These are phyloP conservation scores for Cephus pulcher DNA, from an alignment of 2,888 invertebrate species.

Conservation along the genomic window DNA sequence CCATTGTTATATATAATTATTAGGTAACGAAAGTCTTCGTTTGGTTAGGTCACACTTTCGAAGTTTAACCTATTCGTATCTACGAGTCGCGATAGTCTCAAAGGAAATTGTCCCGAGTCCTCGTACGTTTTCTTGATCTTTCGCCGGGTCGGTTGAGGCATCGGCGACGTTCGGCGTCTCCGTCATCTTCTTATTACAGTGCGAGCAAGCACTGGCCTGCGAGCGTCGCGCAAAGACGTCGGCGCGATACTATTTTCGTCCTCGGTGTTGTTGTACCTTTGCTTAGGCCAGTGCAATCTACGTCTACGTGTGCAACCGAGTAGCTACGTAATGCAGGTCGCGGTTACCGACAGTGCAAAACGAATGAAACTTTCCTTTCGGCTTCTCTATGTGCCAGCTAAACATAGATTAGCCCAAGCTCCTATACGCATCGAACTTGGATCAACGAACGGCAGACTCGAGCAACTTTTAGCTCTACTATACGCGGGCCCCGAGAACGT, in stretches of 20 bases:
- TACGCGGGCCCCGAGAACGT: neutral
- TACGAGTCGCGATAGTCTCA: neutral
- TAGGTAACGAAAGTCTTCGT: too few relatives aligned
- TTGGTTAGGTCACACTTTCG: neutral
- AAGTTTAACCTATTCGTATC: neutral
- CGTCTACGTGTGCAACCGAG: slow-evolving; percentile 6
- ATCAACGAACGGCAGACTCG: slow-evolving; percentile 35
- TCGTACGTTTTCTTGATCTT: neutral
- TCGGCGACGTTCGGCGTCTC: neutral
- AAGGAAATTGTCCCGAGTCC: neutral
- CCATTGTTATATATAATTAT: too few relatives aligned
- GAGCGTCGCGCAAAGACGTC: neutral
- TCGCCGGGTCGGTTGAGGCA: neutral
- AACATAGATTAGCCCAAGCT: neutral
- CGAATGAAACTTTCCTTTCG: slow-evolving; percentile 25
- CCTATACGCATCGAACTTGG: slow-evolving; percentile 35
- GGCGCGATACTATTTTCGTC: slow-evolving; percentile 43
- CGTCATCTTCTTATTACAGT: neutral
- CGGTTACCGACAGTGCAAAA: slow-evolving; percentile 49
- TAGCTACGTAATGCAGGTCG: slow-evolving; percentile 55
- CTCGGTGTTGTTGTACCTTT: slow-evolving; percentile 38
- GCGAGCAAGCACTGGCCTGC: neutral
- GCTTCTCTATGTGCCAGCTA: slow-evolving; percentile 19
- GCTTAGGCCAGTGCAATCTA: neutral
- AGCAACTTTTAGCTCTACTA: neutral